These are phyloP conservation scores for Pachycephala philippinensis DNA, from an alignment of 2,113 vertebrate species.

Conservation along the genomic window DNA sequence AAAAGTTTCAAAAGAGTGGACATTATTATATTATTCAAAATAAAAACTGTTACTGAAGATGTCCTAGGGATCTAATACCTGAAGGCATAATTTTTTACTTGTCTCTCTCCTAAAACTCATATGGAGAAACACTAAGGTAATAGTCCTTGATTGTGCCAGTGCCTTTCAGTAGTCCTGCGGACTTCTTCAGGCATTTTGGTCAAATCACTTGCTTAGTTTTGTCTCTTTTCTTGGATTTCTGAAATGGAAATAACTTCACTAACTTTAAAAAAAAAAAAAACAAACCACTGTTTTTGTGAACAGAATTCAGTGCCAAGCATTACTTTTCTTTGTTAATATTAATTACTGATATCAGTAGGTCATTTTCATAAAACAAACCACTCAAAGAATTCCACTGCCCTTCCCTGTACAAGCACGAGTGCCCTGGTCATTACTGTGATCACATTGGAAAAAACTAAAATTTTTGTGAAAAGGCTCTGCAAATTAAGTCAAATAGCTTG, in stretches of 20 bases:
- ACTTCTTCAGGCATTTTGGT: neutral
- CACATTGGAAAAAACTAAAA: neutral
- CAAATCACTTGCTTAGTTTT: neutral
- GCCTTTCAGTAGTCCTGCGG: neutral
- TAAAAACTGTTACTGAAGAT: neutral
- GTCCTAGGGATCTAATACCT: neutral
- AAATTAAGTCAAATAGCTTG: neutral
- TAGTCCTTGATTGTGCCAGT: neutral
- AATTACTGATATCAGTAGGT: neutral
- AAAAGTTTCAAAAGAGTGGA: neutral
- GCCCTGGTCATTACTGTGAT: neutral
- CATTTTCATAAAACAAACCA: neutral
- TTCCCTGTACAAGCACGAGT: neutral
- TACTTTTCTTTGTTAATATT: neutral
- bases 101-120: neutral
- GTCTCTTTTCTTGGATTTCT: neutral
- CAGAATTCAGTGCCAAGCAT: neutral
- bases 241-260: neutral
- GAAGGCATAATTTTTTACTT: neutral
- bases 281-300: neutral
- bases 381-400: neutral
- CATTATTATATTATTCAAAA: neutral
- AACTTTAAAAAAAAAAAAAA: neutral
- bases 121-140: neutral
- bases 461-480: neutral